Evolutionary conservation across 2,797 vertebrate species (phyloP).

Genomic region (Craterocephalus amniculus): DNA sequence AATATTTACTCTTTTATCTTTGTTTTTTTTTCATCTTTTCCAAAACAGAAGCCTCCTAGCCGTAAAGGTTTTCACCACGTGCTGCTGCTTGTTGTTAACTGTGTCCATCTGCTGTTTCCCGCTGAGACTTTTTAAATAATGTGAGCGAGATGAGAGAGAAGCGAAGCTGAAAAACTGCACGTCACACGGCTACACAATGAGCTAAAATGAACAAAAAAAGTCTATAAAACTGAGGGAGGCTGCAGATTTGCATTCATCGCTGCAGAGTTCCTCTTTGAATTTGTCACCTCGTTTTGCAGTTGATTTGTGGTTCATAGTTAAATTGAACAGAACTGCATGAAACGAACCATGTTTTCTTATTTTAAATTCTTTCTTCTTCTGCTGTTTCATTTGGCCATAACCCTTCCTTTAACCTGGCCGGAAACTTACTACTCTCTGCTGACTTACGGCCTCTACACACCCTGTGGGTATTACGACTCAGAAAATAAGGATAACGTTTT

Average conservation of each 20-base stretch:
- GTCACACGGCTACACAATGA: background rate
- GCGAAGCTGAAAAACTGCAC: background rate
- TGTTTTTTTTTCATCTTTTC: background rate
- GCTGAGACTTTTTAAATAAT: constrained; percentile 9
- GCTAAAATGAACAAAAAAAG: background rate
- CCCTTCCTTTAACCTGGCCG: too few species aligned
- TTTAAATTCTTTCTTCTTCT: background rate
- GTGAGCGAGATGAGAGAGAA: background rate
- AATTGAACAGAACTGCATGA: background rate
- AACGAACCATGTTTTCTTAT: background rate
- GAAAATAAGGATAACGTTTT: too few species aligned
- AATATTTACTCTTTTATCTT: constrained; percentile 2
- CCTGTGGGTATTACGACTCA: background rate
- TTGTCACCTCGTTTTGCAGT: constrained; percentile 2
- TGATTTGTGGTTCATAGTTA: background rate
- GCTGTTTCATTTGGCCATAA: background rate
- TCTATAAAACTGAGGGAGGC: background rate
- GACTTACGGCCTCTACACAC: too few species aligned
- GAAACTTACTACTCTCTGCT: too few species aligned
- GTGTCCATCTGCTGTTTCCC: constrained; percentile 3
- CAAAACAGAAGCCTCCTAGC: background rate
- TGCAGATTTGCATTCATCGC: background rate
- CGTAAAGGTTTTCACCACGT: background rate
- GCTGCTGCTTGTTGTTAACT: constrained; percentile 7
- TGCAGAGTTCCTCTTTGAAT: background rate